Conservation (phyloP, 2,797 vertebrate species). For the Pristis pectinata region DNA sequence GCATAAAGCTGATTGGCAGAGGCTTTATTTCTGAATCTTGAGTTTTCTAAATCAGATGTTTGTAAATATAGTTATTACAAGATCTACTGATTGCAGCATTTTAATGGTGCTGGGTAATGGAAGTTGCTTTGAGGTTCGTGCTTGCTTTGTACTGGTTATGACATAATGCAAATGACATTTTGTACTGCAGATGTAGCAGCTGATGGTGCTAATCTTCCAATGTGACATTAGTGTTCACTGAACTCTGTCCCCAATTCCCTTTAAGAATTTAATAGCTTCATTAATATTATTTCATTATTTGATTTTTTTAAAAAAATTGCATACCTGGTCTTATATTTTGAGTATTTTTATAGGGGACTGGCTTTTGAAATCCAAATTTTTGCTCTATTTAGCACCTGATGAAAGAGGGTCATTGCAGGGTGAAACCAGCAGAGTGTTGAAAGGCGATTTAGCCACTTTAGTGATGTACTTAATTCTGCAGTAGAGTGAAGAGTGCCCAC, state of each 20-base stretch:
- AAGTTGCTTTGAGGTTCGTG: background rate
- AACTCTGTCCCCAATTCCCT: background rate
- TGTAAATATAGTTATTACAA: background rate
- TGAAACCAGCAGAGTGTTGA: background rate
- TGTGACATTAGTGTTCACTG: conserved; percentile 33
- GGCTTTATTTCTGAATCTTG: background rate
- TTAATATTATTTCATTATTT: background rate
- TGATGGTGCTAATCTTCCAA: conserved; percentile 27
- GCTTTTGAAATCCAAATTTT: background rate
- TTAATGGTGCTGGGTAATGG: conserved; percentile 14
- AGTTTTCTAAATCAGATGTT: background rate
- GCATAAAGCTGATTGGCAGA: background rate
- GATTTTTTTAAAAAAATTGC: background rate
- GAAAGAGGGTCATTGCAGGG: background rate
- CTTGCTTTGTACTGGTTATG: background rate
- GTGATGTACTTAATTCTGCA: background rate
- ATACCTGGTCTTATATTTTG: background rate
- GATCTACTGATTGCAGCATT: background rate
- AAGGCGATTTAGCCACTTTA: background rate
- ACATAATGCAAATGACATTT: conserved; percentile 26
- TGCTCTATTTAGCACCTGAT: background rate
- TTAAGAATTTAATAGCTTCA: conserved; percentile 1
- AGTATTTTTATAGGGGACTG: background rate
- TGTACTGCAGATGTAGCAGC: conserved; percentile 10
- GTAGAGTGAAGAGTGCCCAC: background rate